Evolutionary conservation across 2,113 vertebrate genomes (phyloP).

Genomic region (Strix aluco): DNA sequence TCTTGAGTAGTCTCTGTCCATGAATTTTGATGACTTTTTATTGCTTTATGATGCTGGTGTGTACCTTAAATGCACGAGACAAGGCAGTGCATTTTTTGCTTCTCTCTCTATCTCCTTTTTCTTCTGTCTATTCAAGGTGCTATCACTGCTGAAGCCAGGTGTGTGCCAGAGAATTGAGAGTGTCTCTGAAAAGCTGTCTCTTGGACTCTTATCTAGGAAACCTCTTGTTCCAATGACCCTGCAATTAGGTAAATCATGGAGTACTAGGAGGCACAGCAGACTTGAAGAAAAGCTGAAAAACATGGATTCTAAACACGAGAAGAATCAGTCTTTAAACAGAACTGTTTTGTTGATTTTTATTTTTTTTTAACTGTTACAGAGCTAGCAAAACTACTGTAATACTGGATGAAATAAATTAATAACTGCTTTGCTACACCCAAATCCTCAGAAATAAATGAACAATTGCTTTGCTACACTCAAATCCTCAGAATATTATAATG

Average conservation of each 20-base stretch:
- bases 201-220: not conserved
- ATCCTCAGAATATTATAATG: not conserved
- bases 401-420: not conserved
- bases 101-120: not conserved
- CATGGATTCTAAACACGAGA: accelerated
- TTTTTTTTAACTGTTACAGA: not conserved
- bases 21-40: not conserved
- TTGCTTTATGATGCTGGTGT: not conserved
- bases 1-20: not conserved
- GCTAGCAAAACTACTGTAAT: not conserved
- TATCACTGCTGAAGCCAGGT: not conserved
- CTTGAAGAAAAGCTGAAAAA: not conserved
- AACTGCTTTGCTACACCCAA: not conserved
- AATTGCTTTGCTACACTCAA: not conserved
- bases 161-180: not conserved
- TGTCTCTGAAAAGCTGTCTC: not conserved
- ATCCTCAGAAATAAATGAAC: not conserved
- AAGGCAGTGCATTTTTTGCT: not conserved
- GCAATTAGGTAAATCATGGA: not conserved
- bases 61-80: not conserved
- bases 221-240: not conserved
- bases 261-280: not conserved
- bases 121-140: not conserved
- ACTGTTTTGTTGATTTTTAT: not conserved
- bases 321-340: not conserved